Evolutionary conservation across 2,888 invertebrate species (phyloP), one percentile per base, ranked within the genome.

Genomic region (Dioctria rufipes): DNA sequence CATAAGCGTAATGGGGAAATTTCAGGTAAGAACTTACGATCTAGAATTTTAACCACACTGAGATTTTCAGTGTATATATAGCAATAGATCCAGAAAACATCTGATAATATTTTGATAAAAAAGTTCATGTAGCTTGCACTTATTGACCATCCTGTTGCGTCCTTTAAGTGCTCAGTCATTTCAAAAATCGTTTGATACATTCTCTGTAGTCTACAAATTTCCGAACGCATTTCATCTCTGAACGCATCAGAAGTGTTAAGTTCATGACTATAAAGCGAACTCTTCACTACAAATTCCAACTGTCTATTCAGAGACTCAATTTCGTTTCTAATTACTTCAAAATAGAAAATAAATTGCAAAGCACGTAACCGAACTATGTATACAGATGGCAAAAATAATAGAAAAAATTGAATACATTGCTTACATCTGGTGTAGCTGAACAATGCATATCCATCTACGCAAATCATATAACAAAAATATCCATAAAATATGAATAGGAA

Each of bases 11-110:
- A 9, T 40, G 1, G 25, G 25, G 25, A 25, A 25, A 25, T 25
- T 25, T 25, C 25, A 25, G 0, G 25, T 25, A 25, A 25, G 25
- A 25, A 25, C 25, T 25, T 25, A 25, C 25, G 25, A 25, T 25
- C 25, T 25, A 25, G 25, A 1, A 25, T 25, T 25, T 25, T 25
- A 25, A 25, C 25, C 2, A 2, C 25, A 25, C 25, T 25, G 25
- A 25, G 25, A 25, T 25, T 25, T 25, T 25, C 2, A 25, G 25
- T 25, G 25, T 25, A 25, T 25, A 25, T 60, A 9, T 3, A 9
- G 54, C 51, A 71, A 71, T 58, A 58, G 4, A 39, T 46, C 79
- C 79, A 80, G 37, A 60, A 80, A 49, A 69, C 39, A 69, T 80
- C 61, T 4, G 79, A 25, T 8, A 37, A 43, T 9, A 69, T 69